phyloP scores from a whole-genome alignment of 30 jellyfish, hydroid and myxozoan species.

The Aurelia coerulea region DNA sequence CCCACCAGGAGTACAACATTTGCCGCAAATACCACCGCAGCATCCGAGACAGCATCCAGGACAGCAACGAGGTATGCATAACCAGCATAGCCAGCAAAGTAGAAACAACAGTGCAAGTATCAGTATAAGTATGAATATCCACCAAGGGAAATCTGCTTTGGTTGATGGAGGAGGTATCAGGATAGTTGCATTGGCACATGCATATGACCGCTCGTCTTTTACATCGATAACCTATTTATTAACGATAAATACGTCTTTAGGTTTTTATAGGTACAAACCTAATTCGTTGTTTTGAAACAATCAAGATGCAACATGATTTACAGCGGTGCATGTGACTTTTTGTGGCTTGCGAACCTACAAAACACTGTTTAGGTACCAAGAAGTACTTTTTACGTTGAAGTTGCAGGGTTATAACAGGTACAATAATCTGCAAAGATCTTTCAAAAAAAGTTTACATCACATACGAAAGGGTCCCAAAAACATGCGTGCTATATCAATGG shows the following conservation, averaged over 20 bases:
- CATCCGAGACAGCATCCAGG: slow-evolving; percentile 69
- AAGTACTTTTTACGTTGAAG: too few species aligned
- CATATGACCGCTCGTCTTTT: slow-evolving; percentile 16
- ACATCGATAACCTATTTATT: slow-evolving; percentile 24
- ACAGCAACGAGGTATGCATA: slow-evolving; percentile 90
- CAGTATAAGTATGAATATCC: slow-evolving; percentile 81
- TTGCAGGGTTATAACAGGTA: too few species aligned
- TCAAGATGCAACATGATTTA: too few species aligned
- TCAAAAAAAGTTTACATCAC: too few species aligned
- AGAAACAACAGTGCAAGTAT: slow-evolving; percentile 78
- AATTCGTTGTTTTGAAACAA: too few species aligned
- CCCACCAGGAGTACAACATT: slow-evolving; percentile 83
- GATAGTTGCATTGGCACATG: slow-evolving; percentile 48
- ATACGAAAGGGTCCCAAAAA: too few species aligned
- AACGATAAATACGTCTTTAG: neutral
- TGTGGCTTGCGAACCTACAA: too few species aligned
- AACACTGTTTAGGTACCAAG: too few species aligned
- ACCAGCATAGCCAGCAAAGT: slow-evolving; percentile 89
- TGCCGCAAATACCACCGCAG: slow-evolving; percentile 70
- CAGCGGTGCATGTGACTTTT: too few species aligned
- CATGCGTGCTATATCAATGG: too few species aligned
- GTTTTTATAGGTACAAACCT: too few species aligned
- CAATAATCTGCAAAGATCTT: too few species aligned
- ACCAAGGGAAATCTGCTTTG: slow-evolving; percentile 77
- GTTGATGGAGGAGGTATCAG: slow-evolving; percentile 7